Evolutionary conservation across 2,888 invertebrate genomes (phyloP).

Genomic region (Macrosiphum euphorbiae): DNA sequence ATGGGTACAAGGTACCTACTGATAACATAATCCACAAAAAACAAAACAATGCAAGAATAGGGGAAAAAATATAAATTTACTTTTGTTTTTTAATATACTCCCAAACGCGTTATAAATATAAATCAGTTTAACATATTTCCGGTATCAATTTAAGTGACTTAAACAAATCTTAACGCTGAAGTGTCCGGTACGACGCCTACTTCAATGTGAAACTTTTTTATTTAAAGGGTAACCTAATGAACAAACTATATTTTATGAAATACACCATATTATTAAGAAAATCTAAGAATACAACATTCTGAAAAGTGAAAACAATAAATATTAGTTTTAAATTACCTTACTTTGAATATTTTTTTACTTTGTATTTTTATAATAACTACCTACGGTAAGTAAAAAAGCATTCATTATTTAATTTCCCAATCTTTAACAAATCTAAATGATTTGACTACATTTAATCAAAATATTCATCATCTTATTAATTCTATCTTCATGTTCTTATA

Average conservation of each 20-base stretch:
- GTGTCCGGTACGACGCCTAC: background rate
- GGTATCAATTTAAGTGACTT: background rate
- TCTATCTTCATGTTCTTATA: too few species aligned
- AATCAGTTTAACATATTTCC: background rate
- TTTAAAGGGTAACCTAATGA: background rate
- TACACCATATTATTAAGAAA: background rate
- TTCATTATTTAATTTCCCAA: background rate
- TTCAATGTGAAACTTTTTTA: background rate
- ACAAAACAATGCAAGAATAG: background rate
- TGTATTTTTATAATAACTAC: too few species aligned
- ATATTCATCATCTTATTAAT: background rate
- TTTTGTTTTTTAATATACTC: background rate
- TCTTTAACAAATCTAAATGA: background rate
- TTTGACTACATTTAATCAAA: background rate
- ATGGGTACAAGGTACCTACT: background rate
- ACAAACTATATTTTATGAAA: background rate
- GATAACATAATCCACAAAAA: background rate
- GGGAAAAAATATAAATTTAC: background rate
- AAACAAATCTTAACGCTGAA: too few species aligned
- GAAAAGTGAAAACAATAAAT: background rate
- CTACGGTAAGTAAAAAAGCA: background rate
- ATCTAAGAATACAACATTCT: background rate
- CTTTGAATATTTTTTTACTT: too few species aligned
- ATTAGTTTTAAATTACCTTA: too few species aligned
- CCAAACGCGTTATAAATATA: background rate